These are phyloP conservation scores for Hypothenemus hampei DNA, from an alignment of 1,140 invertebrate genomes.

Conservation along the genomic window DNA sequence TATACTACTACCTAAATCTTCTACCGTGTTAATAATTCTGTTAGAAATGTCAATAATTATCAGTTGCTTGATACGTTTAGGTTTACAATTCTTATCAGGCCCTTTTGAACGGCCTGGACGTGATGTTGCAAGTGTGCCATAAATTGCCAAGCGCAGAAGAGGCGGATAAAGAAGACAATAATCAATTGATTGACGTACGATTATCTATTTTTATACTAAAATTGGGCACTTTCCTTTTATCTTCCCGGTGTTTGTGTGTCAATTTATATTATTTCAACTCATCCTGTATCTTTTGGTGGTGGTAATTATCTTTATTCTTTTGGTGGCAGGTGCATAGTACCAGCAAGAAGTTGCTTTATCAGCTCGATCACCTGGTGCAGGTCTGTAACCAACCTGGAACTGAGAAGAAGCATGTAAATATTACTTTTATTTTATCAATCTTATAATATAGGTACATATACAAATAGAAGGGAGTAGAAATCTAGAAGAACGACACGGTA, in stretches of 20 bases:
- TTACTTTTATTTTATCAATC: constrained; percentile 14
- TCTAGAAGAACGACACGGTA: background rate
- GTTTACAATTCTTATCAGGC: constrained; percentile 68
- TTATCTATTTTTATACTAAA: too few species aligned
- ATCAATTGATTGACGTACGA: constrained; percentile 42
- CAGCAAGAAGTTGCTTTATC: constrained; percentile 93
- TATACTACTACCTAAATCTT: too few species aligned
- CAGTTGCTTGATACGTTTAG: constrained; percentile 43
- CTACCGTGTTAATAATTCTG: too few species aligned
- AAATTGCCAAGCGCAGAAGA: constrained; percentile 47
- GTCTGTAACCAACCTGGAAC: constrained; percentile 85
- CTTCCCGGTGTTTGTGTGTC: too few species aligned
- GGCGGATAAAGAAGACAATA: constrained; percentile 41
- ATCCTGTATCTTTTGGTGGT: constrained; percentile 33
- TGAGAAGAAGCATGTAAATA: constrained; percentile 72
- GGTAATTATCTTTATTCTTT: constrained; percentile 39
- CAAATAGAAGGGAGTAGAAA: too few species aligned
- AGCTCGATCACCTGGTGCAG: constrained; percentile 92
- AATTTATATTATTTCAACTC: constrained; percentile 12
- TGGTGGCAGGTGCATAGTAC: constrained; percentile 85
- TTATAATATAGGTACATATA: too few species aligned
- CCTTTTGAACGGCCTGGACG: constrained; percentile 61
- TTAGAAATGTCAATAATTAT: too few species aligned
- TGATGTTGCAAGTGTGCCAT: constrained; percentile 66
- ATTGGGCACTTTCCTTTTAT: background rate